Evolutionary conservation across 2,888 invertebrate genomes (phyloP), one percentile per base, ranked within the genome.

Genomic region (Tanytarsus gracilentus): DNA sequence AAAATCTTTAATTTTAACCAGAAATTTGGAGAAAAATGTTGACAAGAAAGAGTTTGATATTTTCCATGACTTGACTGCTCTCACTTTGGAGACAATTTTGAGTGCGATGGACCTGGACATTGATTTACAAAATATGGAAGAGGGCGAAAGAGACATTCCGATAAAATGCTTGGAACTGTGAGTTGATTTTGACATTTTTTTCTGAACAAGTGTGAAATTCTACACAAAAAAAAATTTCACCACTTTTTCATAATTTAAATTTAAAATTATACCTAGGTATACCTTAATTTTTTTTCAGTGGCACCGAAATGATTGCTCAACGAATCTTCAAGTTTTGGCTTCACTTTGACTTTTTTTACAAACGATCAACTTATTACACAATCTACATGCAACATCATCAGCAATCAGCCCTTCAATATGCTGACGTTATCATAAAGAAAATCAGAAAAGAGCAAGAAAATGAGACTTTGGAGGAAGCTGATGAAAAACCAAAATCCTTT

Each of bases 31-130:
- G 7, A 9, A 26, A n/a, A 49, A 27, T 9, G 16, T 26, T n/a
- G 26, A 25, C 5, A 23, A 27, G n/a, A 14, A 18, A 14, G 49
- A 49, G 7, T 49, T 49, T 49, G 49, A 49, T 49, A 7, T 49
- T 49, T 49, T 26, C 21, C 26, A 49, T 49, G 14, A 49, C 5
- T 26, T 49, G 26, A 27, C 49, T 4, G 49, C 49, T 14, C 14
- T 25, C 7, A 49, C 49, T 2, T n/a, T 49, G 6, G 49, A 49
- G n/a, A 49, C 26, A 11, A 26, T 49, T n/a, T 49, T 49, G 16
- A 49, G 27, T n/a, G 27, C 49, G 4, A 49, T 44, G 44, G 44
- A 49, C 14, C 49, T 49, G 25, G 26, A 49, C 14, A 18, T 27
- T 25, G 49, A 49, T 14, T 14, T 49, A 7, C 49, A 49, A 14